Percentiles rank a stretch among this genome's conserved stretches.
These are phyloP conservation scores for Mus musculus DNA, from an alignment of 2,113 vertebrate species.

Conservation along the genomic window DNA sequence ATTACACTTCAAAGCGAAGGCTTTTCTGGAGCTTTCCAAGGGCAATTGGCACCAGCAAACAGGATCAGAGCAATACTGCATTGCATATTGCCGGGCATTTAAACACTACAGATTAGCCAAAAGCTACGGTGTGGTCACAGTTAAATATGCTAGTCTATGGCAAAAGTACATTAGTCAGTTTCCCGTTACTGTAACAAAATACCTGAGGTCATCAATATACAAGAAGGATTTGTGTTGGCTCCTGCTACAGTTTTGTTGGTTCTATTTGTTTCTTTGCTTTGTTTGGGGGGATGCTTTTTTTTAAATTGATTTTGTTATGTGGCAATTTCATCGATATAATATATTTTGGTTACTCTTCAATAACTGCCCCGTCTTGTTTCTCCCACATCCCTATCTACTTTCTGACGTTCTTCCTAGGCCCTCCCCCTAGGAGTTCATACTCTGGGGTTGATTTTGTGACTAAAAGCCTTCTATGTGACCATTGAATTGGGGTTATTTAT, in stretches of 20 bases:
- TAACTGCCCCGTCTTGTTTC: background rate
- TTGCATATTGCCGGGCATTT: background rate
- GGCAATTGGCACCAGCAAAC: background rate
- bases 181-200: background rate
- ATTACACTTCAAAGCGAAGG: background rate
- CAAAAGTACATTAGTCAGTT: background rate
- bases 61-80: background rate
- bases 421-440: background rate
- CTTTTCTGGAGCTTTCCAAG: constrained; percentile 9
- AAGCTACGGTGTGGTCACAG: background rate
- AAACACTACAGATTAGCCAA: background rate
- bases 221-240: background rate
- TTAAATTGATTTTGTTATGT: background rate
- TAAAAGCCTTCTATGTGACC: background rate
- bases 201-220: background rate
- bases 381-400: background rate
- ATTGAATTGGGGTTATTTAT: background rate
- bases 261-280: background rate
- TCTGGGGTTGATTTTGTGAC: background rate
- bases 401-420: background rate
- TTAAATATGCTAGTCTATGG: too few relatives aligned
- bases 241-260: background rate
- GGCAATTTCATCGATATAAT: background rate
- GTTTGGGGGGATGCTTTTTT: background rate
- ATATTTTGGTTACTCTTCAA: background rate